Conservation (phyloP, 2,113 vertebrate species). For the Grammomys surdaster region DNA sequence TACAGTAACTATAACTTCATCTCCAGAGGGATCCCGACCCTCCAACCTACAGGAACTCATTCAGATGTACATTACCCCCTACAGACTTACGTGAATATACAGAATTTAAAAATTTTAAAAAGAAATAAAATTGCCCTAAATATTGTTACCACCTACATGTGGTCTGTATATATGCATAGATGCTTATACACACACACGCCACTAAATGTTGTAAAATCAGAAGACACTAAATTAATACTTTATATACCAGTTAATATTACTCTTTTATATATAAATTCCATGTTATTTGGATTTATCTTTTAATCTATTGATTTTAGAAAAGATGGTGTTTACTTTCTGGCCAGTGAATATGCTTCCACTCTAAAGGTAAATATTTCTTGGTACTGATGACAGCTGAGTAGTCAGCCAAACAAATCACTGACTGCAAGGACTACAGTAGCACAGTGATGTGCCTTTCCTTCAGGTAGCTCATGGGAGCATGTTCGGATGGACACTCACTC, state of each 20-base stretch:
- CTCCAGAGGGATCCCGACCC: too few relatives aligned
- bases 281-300: constrained; percentile 53
- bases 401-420: background rate
- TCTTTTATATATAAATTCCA: constrained; percentile 10
- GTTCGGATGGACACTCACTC: background rate
- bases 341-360: background rate
- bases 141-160: background rate
- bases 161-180: background rate
- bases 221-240: background rate
- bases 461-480: background rate
- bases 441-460: constrained; percentile 4
- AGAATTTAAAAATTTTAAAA: background rate
- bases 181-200: background rate
- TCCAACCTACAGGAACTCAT: background rate
- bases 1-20: background rate
- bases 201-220: background rate
- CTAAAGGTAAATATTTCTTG: background rate
- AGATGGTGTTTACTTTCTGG: background rate
- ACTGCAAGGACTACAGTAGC: background rate
- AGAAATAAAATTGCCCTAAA: background rate
- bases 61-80: background rate
- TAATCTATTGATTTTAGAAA: constrained; percentile 22
- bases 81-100: background rate
- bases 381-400: background rate
- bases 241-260: background rate